Percentiles rank a stretch among this genome's conserved stretches.
phyloP scores from a whole-genome alignment of 92 coral and sea anemone species.

The Phymanthus crucifer region DNA sequence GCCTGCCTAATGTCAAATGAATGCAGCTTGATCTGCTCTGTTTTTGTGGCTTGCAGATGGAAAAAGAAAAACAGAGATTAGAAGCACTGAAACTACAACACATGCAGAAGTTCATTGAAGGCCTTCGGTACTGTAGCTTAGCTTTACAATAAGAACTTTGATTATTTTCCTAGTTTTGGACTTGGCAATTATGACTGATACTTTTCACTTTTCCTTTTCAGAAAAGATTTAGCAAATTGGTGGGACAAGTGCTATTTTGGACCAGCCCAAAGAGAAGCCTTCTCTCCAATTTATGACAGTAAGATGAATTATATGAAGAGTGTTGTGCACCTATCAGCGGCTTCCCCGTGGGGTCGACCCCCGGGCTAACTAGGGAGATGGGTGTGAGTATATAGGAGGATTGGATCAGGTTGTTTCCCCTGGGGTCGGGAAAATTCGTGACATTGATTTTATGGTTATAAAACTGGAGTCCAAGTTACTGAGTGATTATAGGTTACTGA shows the following conservation, averaged over 20 bases:
- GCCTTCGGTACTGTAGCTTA: constrained; percentile 53
- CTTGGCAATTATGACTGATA: not conserved
- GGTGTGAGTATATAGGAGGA: too few species aligned
- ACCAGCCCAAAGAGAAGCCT: constrained; percentile 75
- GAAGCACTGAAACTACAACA: constrained; percentile 85
- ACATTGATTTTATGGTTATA: too few species aligned
- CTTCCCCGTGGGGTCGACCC: too few species aligned
- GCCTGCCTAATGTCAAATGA: not conserved
- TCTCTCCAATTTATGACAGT: constrained; percentile 90
- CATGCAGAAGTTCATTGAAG: constrained; percentile 92
- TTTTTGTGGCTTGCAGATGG: constrained; percentile 47
- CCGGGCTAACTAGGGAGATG: too few species aligned
- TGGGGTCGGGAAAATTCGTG: too few species aligned
- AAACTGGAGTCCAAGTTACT: too few species aligned
- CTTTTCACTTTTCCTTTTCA: constrained; percentile 15
- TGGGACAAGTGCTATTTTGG: constrained; percentile 99
- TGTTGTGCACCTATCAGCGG: too few species aligned
- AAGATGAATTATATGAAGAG: constrained; percentile 15
- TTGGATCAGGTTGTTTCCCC: too few species aligned
- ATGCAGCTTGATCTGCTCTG: not conserved
- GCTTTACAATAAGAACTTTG: not conserved
- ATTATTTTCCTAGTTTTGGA: too few species aligned
- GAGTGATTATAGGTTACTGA: too few species aligned
- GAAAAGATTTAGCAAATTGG: constrained; percentile 71
- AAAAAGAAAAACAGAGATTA: constrained; percentile 71